A percentile compares a stretch with the other conserved stretches of the same genome.
These are phyloP conservation scores for Eubasilissa regina DNA, from an alignment of 1,140 invertebrate species.

Conservation along the genomic window DNA sequence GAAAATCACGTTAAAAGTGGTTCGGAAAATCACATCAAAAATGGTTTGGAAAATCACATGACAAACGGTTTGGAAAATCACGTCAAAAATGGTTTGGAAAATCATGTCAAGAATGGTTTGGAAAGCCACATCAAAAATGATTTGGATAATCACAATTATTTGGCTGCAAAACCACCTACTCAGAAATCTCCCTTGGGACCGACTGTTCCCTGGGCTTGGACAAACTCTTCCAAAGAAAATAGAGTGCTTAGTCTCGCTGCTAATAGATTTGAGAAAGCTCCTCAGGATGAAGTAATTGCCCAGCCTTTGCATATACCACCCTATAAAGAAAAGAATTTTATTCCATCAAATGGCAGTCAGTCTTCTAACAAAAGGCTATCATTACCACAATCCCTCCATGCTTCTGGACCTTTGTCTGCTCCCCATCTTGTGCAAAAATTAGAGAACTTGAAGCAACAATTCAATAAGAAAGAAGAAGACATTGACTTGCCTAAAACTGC, in stretches of 20 bases:
- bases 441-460: constrained; percentile 62
- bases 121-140: constrained; percentile 30
- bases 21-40: constrained; percentile 34
- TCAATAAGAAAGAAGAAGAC: constrained; percentile 48
- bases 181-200: constrained; percentile 54
- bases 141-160: constrained; percentile 33
- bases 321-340: constrained; percentile 56
- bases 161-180: constrained; percentile 49
- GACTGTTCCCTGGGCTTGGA: constrained; percentile 64
- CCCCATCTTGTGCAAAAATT: constrained; percentile 68
- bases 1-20: constrained; percentile 33
- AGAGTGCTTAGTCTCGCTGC: constrained; percentile 66
- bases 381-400: constrained; percentile 64
- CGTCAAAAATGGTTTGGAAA: not conserved
- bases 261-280: constrained; percentile 69
- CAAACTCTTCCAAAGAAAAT: constrained; percentile 63
- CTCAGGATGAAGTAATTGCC: constrained; percentile 21
- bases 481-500: too few species aligned
- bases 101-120: constrained; percentile 17
- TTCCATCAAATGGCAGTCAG: constrained; percentile 36
- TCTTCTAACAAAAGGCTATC: constrained; percentile 42
- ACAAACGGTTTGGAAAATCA: constrained; percentile 32
- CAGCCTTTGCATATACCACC: constrained; percentile 54
- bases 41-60: constrained; percentile 18
- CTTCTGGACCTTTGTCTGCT: constrained; percentile 66